phyloP scores from a whole-genome alignment of 2,888 invertebrate genomes.

The Rhopalosiphum nymphaeae region DNA sequence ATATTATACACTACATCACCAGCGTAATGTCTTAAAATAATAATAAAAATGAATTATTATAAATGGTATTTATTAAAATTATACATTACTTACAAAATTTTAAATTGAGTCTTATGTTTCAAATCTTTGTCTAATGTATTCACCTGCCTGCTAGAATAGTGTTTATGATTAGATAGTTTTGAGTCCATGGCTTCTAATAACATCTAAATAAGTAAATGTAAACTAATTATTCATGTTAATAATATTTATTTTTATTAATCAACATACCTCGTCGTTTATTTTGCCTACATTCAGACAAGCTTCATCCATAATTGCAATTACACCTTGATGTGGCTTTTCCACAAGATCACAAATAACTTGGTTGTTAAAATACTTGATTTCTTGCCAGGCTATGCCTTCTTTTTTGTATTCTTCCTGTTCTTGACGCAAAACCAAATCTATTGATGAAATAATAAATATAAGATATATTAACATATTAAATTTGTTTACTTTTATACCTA shows the following conservation, averaged over 20 bases:
- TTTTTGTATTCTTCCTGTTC: constrained; percentile 97
- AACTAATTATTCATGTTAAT: constrained; percentile 5
- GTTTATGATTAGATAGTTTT: constrained; percentile 85
- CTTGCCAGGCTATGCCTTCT: constrained; percentile 96
- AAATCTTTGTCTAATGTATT: constrained; percentile 86
- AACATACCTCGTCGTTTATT: constrained; percentile 77
- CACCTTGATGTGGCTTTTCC: constrained; percentile 91
- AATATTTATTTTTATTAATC: constrained; percentile 14
- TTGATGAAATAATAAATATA: constrained; percentile 67
- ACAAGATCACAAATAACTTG: constrained; percentile 95
- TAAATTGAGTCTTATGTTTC: constrained; percentile 83
- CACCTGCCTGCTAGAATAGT: constrained; percentile 89
- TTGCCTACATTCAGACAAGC: constrained; percentile 96
- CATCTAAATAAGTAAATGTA: constrained; percentile 71
- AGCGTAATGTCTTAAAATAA: constrained; percentile 85
- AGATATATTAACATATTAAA: not conserved
- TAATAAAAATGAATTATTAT: no score
- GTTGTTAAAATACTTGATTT: constrained; percentile 97
- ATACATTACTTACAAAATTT: constrained; percentile 80
- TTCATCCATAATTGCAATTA: constrained; percentile 94
- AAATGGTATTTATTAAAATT: constrained; percentile 6
- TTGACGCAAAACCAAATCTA: constrained; percentile 95
- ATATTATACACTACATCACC: constrained; percentile 95
- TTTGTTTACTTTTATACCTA: not conserved
- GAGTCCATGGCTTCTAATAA: constrained; percentile 93